A percentile compares a stretch with the other conserved stretches of the same genome.
Evolutionary conservation across 2,797 vertebrate genomes (phyloP).

Genomic region (Monodelphis domestica): DNA sequence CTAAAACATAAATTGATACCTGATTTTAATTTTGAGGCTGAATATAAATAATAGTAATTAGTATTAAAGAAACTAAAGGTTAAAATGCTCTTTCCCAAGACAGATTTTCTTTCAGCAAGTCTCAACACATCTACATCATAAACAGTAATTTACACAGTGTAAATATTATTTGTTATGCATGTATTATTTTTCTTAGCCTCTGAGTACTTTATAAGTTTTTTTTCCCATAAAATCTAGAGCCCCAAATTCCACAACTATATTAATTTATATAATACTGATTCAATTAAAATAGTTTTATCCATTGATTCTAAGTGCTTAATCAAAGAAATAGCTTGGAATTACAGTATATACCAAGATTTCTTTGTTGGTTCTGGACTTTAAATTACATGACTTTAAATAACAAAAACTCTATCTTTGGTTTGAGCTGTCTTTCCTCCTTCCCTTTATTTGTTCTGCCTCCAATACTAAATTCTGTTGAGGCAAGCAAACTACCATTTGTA

Average conservation of each 20-base stretch:
- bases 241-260: slow-evolving; percentile 20
- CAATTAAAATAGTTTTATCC: slow-evolving; percentile 11
- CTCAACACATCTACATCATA: not conserved
- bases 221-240: not conserved
- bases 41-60: not conserved
- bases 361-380: slow-evolving; percentile 26
- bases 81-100: slow-evolving; percentile 27
- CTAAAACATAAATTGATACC: not conserved
- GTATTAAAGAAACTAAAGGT: slow-evolving; percentile 2
- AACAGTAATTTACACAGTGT: slow-evolving; percentile 29
- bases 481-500: not conserved
- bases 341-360: slow-evolving; percentile 4
- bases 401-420: slow-evolving; percentile 1
- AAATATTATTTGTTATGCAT: not conserved
- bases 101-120: slow-evolving; percentile 31
- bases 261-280: not conserved
- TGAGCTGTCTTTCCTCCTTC: not conserved
- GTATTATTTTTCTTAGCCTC: slow-evolving; percentile 28
- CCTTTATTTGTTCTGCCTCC: not conserved
- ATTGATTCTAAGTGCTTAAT: not conserved
- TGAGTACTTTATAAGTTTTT: slow-evolving; percentile 16
- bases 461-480: not conserved
- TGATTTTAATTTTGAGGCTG: not conserved
- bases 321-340: not conserved
- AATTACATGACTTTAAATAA: slow-evolving; percentile 52